Percentiles rank a stretch among this genome's conserved stretches.
Evolutionary conservation across 2,113 vertebrate species (phyloP).

Genomic region (Rhegmatorhina hoffmannsi): DNA sequence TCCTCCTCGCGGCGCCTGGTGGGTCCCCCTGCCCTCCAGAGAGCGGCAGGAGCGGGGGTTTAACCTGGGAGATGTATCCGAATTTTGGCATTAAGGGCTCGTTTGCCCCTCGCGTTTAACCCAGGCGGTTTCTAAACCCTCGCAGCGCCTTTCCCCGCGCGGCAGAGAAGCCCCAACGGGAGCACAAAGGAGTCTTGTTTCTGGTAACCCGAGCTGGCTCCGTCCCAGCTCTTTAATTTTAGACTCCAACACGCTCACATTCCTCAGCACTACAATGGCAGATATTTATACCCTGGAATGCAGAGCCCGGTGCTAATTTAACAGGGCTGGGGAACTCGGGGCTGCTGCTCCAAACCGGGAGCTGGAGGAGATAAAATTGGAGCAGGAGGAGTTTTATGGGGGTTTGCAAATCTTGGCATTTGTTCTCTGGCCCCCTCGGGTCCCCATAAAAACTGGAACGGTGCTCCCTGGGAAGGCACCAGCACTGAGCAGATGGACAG

Average conservation of each 20-base stretch:
- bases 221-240: slow-evolving; percentile 71
- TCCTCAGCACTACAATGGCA: slow-evolving; percentile 73
- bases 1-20: fast-evolving
- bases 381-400: background rate
- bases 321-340: slow-evolving; percentile 18
- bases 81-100: background rate
- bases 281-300: slow-evolving; percentile 77
- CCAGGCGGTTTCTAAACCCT: background rate
- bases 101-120: background rate
- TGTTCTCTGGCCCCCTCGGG: background rate
- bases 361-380: background rate
- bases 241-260: slow-evolving; percentile 65
- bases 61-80: background rate
- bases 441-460: background rate
- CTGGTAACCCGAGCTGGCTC: slow-evolving; percentile 72
- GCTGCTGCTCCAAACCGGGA: background rate
- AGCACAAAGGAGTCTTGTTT: slow-evolving; percentile 76
- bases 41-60: fast-evolving
- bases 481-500: background rate
- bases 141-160: background rate
- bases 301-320: slow-evolving; percentile 39
- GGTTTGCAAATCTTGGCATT: background rate
- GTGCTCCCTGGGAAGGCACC: background rate
- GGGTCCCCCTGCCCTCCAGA: background rate
- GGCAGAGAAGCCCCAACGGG: slow-evolving; percentile 35